Evolutionary conservation across 2,113 vertebrate species (phyloP).

Genomic region (Hypanus sabinus): DNA sequence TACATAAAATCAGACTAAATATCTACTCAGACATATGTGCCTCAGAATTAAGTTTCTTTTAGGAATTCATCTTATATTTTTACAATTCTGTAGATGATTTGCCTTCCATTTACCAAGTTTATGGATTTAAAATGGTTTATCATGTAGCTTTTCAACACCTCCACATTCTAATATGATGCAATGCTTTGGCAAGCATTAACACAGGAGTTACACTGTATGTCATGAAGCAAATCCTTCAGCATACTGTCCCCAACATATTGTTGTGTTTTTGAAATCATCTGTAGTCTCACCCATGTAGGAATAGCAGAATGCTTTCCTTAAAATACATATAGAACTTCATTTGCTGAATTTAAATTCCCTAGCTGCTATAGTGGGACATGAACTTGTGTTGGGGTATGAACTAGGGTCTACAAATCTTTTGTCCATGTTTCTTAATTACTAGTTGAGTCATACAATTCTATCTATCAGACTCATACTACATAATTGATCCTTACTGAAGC

Average conservation of each 20-base stretch:
- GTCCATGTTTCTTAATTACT: neutral
- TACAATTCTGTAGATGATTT: neutral
- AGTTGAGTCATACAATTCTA: neutral
- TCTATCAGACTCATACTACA: no score
- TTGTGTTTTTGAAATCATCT: no score
- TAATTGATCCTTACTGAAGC: neutral
- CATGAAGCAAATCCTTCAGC: neutral
- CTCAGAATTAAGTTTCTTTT: neutral
- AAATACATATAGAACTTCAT: no score
- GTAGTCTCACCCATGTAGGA: no score
- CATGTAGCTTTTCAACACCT: neutral
- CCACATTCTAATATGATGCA: neutral
- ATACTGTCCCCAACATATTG: no score
- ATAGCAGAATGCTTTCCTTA: no score
- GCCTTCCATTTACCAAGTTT: neutral
- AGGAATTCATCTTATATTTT: neutral
- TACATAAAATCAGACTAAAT: neutral
- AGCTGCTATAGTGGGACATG: no score
- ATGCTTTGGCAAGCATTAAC: slow-evolving; percentile 4
- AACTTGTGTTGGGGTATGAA: no score
- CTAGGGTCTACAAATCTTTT: no score
- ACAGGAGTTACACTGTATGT: neutral
- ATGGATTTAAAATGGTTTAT: neutral
- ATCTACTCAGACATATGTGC: neutral
- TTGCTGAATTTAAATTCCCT: no score